These are phyloP conservation scores for Calameuta idolon DNA, from an alignment of 2,888 invertebrate species.

Conservation along the genomic window DNA sequence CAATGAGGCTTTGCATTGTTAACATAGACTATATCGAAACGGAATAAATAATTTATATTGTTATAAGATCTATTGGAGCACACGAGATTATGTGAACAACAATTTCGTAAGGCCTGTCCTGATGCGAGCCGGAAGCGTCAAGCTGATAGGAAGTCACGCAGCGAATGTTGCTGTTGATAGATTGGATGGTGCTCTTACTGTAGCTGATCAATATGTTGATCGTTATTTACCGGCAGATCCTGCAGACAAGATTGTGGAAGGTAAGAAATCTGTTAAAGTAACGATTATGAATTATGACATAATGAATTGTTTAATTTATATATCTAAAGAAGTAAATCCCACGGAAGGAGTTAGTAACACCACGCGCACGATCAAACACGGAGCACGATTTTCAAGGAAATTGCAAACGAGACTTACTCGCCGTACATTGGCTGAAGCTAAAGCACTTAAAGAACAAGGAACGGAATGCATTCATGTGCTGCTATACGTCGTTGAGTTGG, in stretches of 20 bases:
- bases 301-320: not conserved
- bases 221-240: conserved; percentile 80
- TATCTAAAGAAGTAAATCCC: conserved; percentile 48
- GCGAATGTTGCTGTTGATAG: conserved; percentile 81
- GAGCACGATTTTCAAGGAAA: conserved; percentile 81
- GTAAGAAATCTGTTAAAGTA: conserved; percentile 59
- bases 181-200: conserved; percentile 80
- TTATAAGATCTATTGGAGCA: conserved; percentile 81
- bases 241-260: conserved; percentile 74
- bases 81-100: conserved; percentile 79
- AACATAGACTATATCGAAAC: not conserved
- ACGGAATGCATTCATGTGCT: conserved; percentile 81
- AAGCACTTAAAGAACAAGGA: conserved; percentile 83
- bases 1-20: not conserved
- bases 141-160: conserved; percentile 80
- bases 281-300: not conserved
- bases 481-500: conserved; percentile 82
- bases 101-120: conserved; percentile 77
- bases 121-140: conserved; percentile 85
- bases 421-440: conserved; percentile 83
- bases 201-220: conserved; percentile 86
- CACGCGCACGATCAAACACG: conserved; percentile 82
- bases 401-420: conserved; percentile 81
- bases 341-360: conserved; percentile 71
- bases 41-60: not conserved